Evolutionary conservation across 2,888 invertebrate genomes (phyloP).

Genomic region (Dolichomitus sp.): DNA sequence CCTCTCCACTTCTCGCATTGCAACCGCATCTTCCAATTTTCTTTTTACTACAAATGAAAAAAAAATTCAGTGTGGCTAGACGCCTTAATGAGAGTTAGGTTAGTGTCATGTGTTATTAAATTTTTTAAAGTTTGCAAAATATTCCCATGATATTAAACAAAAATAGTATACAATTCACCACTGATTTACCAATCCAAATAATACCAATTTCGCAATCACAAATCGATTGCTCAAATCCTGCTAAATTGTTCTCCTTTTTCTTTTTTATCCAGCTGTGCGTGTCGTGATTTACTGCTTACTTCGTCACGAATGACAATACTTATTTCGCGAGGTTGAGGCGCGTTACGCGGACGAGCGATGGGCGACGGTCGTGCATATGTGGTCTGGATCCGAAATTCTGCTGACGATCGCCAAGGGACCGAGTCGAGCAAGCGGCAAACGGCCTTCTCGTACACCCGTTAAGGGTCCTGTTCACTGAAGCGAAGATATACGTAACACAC

Average conservation of each 20-base stretch:
- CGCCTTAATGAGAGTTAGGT: too few relatives aligned
- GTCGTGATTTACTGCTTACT: constrained; percentile 54
- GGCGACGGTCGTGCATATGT: constrained; percentile 75
- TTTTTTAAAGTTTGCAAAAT: too few relatives aligned
- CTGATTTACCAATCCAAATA: neutral
- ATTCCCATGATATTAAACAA: neutral
- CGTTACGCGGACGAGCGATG: constrained; percentile 32
- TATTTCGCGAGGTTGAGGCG: constrained; percentile 34
- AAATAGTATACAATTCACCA: neutral
- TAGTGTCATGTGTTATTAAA: too few relatives aligned
- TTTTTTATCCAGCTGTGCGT: constrained; percentile 29
- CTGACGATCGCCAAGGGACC: constrained; percentile 84
- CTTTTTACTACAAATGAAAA: constrained; percentile 84
- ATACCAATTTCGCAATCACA: neutral
- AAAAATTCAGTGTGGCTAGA: neutral
- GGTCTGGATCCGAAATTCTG: constrained; percentile 82
- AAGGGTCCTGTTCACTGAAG: constrained; percentile 82
- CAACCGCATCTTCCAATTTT: constrained; percentile 87
- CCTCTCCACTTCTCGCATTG: constrained; percentile 78
- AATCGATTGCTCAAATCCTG: neutral
- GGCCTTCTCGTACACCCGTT: constrained; percentile 71
- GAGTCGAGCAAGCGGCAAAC: constrained; percentile 37
- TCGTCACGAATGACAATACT: constrained; percentile 52
- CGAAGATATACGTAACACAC: constrained; percentile 70
- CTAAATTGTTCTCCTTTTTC: constrained; percentile 22